These are phyloP conservation scores for Tenualosa thibaudeaui DNA, from an alignment of 2,797 vertebrate genomes.

Conservation along the genomic window DNA sequence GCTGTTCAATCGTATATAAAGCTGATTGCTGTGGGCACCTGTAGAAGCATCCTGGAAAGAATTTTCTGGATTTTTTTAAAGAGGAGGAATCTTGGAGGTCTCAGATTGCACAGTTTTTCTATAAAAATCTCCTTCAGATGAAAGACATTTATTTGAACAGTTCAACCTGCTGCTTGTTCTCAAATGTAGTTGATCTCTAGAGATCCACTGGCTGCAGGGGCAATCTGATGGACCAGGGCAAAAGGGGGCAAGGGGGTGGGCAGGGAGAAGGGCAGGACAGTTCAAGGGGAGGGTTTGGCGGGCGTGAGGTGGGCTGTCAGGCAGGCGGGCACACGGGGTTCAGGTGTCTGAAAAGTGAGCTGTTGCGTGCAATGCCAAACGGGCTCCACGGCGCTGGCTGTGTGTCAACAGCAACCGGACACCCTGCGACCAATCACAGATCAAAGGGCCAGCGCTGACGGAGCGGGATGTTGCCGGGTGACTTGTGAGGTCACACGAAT, in stretches of 20 bases:
- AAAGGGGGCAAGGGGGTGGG: neutral
- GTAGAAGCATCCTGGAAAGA: neutral
- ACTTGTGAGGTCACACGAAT: conserved; percentile 22
- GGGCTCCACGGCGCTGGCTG: conserved; percentile 37
- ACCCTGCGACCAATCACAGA: conserved; percentile 54
- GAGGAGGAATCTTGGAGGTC: neutral
- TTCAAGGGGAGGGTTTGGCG: neutral
- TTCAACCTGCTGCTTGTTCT: neutral
- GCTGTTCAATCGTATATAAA: neutral
- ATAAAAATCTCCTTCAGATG: neutral
- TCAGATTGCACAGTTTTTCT: neutral
- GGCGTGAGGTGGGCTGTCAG: neutral
- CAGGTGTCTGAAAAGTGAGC: conserved; percentile 65
- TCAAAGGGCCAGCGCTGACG: conserved; percentile 50
- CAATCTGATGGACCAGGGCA: neutral
- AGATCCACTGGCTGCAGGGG: neutral
- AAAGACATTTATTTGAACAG: no score
- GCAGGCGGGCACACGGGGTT: conserved; percentile 25
- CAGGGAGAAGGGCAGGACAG: neutral
- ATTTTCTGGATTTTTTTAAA: neutral
- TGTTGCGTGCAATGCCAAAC: conserved; percentile 40
- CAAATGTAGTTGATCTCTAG: no score
- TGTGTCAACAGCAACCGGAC: conserved; percentile 59
- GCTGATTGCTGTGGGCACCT: neutral
- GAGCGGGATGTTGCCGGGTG: conserved; percentile 24